Evolutionary conservation across 1,140 invertebrate species (phyloP), one percentile per base, ranked within the genome.

Genomic region (Sycophila sp.): DNA sequence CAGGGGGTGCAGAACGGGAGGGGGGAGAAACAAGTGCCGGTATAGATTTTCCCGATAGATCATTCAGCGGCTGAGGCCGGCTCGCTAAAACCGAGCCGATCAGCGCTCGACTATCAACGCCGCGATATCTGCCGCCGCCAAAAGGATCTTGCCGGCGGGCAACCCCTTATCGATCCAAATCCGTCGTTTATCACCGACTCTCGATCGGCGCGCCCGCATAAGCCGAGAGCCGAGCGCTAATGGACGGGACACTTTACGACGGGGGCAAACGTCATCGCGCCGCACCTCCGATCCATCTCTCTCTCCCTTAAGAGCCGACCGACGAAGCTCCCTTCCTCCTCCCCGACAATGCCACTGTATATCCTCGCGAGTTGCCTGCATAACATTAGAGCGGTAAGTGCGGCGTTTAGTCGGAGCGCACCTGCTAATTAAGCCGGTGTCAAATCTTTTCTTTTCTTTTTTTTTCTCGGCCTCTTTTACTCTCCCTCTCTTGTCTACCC

Each of bases 11-110:
- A 17, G 19, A 47, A 11, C 17, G 42, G 24, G 17, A 47, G 58
- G 22, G 19, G 17, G n/a, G n/a, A n/a, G n/a, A n/a, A n/a, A 40
- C 55, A 36, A 15, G 13, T 40, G n/a, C 47, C n/a, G 19, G 17
- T 47, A 58, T 45, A 45, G 64, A 67, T 67, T 67, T 58, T 58
- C 24, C 49, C n/a, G 53, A 67, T 58, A 67, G 58, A 58, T 67
- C 64, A 13, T 8, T 28, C 22, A 22, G 4, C 17, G n/a, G n/a
- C 8, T 3, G 42, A 22, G 22, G 32, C 8, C 11, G 28, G 36
- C 26, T 7, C 49, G 34, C 38, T 67, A 58, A 67, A 67, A 58
- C 24, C 38, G 42, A 17, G 42, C 42, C 19, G 42, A 47, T 47
- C 42, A 22, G 3, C 49, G 13, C 15, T n/a, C 49, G 26, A 4